Percentiles rank a stretch among this genome's conserved stretches.
phyloP scores from a whole-genome alignment of 2,888 invertebrate genomes.

The Chymomyza amoena region DNA sequence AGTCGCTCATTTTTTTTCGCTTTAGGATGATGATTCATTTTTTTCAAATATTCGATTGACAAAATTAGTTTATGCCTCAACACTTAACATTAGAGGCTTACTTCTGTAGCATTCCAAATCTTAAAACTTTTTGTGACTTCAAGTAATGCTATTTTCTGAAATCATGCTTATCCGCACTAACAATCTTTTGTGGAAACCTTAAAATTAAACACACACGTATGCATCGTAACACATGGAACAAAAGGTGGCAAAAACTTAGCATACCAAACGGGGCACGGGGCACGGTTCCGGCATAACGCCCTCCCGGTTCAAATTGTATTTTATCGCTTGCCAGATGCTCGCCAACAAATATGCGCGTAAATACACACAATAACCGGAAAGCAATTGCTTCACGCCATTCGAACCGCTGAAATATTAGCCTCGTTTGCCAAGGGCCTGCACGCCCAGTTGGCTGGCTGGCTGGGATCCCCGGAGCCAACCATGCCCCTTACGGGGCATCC shows the following conservation, averaged over 20 bases:
- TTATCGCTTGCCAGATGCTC: constrained; percentile 55
- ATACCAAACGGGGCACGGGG: constrained; percentile 15
- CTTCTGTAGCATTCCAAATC: not conserved
- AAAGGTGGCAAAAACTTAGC: not conserved
- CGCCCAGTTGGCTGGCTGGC: not conserved
- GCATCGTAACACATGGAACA: not conserved
- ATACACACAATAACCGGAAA: constrained; percentile 60
- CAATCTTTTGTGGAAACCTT: not conserved
- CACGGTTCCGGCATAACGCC: constrained; percentile 22
- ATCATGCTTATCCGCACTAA: not conserved
- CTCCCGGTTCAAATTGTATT: constrained; percentile 57
- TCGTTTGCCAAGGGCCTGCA: constrained; percentile 17
- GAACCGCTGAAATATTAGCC: constrained; percentile 59
- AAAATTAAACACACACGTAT: constrained; percentile 32
- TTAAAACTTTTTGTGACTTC: not conserved
- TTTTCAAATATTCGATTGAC: not conserved
- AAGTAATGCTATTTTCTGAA: not conserved
- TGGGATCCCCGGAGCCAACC: too few species aligned
- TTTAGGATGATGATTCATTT: not conserved
- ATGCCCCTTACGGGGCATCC: constrained; percentile 9
- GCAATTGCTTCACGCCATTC: constrained; percentile 67
- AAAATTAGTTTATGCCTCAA: not conserved
- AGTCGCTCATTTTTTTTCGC: not conserved
- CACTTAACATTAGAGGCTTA: not conserved
- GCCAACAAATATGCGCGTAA: constrained; percentile 58